A percentile compares a stretch with the other conserved stretches of the same genome.
Conservation (phyloP, 2,113 vertebrate species). For the Thamnophis sirtalis region DNA sequence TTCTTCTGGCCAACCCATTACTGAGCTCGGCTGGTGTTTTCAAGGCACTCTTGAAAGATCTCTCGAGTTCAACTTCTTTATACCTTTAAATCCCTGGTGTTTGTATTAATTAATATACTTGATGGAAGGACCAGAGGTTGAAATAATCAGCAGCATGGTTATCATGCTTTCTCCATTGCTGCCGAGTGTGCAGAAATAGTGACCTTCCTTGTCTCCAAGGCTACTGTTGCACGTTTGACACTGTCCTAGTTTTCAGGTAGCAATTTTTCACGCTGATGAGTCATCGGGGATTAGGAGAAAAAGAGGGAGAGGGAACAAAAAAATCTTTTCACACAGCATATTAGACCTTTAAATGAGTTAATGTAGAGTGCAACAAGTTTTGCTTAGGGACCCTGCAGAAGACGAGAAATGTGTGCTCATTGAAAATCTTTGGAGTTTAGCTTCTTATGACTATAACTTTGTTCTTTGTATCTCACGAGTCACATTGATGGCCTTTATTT, state of each 20-base stretch:
- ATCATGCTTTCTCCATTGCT: not conserved
- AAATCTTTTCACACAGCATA: not conserved
- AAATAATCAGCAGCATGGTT: not conserved
- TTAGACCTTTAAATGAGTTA: not conserved
- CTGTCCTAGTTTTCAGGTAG: slow-evolving; percentile 36
- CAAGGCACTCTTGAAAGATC: not conserved
- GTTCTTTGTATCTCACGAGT: too few species aligned
- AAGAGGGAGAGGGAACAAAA: not conserved
- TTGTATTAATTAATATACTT: slow-evolving; percentile 12
- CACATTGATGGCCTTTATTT: too few species aligned
- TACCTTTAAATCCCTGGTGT: not conserved
- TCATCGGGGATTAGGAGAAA: slow-evolving; percentile 12
- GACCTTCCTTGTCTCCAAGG: slow-evolving; percentile 4
- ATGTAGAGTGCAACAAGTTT: not conserved
- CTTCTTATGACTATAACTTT: too few species aligned
- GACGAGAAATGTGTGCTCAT: too few species aligned
- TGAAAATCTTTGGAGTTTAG: not conserved
- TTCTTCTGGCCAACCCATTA: not conserved
- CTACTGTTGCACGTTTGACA: slow-evolving; percentile 28
- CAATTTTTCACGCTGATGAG: slow-evolving; percentile 27
- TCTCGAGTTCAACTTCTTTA: not conserved
- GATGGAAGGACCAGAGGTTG: not conserved
- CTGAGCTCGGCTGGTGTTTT: not conserved
- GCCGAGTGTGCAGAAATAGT: not conserved
- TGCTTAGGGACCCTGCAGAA: not conserved